phyloP scores from a whole-genome alignment of 1,140 invertebrate species.

The Papilio polyxenes region DNA sequence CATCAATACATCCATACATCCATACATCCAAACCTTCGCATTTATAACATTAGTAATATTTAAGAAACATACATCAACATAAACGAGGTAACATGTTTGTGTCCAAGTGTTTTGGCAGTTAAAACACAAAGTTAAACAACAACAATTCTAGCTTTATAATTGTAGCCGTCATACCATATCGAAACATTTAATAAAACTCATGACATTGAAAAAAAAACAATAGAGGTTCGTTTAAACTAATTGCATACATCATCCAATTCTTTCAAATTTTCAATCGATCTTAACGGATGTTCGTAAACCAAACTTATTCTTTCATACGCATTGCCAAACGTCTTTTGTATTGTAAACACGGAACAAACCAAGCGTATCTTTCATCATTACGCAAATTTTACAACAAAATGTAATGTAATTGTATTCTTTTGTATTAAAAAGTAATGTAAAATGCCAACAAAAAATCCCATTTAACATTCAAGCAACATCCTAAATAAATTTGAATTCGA shows the following conservation, averaged over 20 bases:
- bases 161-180: neutral
- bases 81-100: too few relatives aligned
- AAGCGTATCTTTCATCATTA: neutral
- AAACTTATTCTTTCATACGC: neutral
- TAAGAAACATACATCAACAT: too few relatives aligned
- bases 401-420: neutral
- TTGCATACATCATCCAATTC: conserved; percentile 15
- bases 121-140: neutral
- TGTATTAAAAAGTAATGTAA: neutral
- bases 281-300: neutral
- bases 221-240: conserved; percentile 14
- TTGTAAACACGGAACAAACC: neutral
- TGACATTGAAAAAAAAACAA: neutral
- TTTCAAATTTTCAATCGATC: conserved; percentile 9
- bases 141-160: neutral
- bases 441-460: too few relatives aligned
- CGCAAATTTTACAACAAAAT: neutral
- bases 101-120: too few relatives aligned
- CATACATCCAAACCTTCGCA: too few relatives aligned
- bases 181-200: neutral
- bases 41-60: too few relatives aligned
- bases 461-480: too few relatives aligned
- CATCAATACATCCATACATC: too few relatives aligned
- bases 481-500: neutral
- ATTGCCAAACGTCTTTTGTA: conserved; percentile 16